These are phyloP conservation scores for Dolichotis patagonum DNA, from an alignment of 2,113 vertebrate genomes.

Conservation along the genomic window DNA sequence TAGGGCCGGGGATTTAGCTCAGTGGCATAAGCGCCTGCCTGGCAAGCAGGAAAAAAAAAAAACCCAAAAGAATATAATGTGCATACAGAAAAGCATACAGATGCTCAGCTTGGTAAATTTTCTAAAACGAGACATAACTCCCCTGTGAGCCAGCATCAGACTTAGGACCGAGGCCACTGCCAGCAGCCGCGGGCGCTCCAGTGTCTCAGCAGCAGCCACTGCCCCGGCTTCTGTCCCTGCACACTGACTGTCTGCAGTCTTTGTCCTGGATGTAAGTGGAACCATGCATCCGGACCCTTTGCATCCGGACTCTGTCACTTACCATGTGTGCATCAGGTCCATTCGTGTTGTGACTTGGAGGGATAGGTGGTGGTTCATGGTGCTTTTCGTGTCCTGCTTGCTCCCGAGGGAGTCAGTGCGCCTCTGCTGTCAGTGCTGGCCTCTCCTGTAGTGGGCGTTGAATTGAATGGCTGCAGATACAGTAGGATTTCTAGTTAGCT, in stretches of 20 bases:
- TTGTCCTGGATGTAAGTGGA: not conserved
- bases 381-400: not conserved
- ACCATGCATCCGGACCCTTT: too few relatives aligned
- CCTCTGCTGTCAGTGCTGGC: not conserved
- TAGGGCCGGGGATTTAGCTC: too few relatives aligned
- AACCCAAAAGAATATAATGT: too few relatives aligned
- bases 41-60: too few relatives aligned
- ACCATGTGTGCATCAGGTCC: not conserved
- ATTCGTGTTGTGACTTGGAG: accelerated
- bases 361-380: not conserved
- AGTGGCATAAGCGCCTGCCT: too few relatives aligned
- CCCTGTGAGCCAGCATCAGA: not conserved
- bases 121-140: not conserved
- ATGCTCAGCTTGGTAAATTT: not conserved
- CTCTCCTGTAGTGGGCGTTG: too few relatives aligned
- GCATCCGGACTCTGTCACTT: not conserved
- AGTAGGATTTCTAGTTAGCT: not conserved
- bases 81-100: too few relatives aligned
- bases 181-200: not conserved
- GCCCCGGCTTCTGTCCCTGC: accelerated
- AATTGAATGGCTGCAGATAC: not conserved
- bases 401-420: not conserved
- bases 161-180: not conserved
- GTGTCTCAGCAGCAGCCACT: too few relatives aligned
- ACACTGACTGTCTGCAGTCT: not conserved